Evolutionary conservation across 1,140 invertebrate species (phyloP).

Genomic region (Drosophila orosa): DNA sequence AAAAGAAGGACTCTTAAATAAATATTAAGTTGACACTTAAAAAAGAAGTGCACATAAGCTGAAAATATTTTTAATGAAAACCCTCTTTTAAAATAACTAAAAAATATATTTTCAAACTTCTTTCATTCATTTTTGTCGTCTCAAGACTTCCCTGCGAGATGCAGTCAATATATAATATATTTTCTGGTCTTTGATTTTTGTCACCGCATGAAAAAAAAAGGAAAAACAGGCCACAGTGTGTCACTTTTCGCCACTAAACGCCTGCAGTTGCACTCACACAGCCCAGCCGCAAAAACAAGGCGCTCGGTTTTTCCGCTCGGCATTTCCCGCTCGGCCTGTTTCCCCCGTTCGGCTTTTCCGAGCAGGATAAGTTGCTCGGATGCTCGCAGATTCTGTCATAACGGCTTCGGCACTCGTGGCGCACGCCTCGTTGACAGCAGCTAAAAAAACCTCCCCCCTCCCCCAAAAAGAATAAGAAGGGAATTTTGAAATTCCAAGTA

Average conservation of each 20-base stretch:
- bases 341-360: slow-evolving; percentile 11
- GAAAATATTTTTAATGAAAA: background rate
- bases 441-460: too few relatives aligned
- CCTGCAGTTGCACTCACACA: slow-evolving; percentile 59
- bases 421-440: slow-evolving; percentile 60
- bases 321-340: slow-evolving; percentile 7
- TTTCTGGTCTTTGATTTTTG: background rate
- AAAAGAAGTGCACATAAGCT: background rate
- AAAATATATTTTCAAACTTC: background rate
- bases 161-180: background rate
- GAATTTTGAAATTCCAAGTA: background rate
- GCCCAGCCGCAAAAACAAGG: slow-evolving; percentile 3
- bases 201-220: background rate
- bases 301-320: slow-evolving; percentile 27
- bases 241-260: slow-evolving; percentile 59
- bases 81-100: too few relatives aligned
- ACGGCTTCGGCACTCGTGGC: slow-evolving; percentile 80
- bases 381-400: slow-evolving; percentile 81
- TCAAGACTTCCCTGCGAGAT: too few relatives aligned
- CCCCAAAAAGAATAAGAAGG: background rate
- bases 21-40: too few relatives aligned
- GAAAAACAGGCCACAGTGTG: background rate
- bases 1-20: too few relatives aligned
- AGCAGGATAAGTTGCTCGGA: slow-evolving; percentile 75
- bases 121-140: too few relatives aligned